Base-by-base conservation (phyloP, 1,140 invertebrate species). In the Tyrophagus putrescentiae region DNA sequence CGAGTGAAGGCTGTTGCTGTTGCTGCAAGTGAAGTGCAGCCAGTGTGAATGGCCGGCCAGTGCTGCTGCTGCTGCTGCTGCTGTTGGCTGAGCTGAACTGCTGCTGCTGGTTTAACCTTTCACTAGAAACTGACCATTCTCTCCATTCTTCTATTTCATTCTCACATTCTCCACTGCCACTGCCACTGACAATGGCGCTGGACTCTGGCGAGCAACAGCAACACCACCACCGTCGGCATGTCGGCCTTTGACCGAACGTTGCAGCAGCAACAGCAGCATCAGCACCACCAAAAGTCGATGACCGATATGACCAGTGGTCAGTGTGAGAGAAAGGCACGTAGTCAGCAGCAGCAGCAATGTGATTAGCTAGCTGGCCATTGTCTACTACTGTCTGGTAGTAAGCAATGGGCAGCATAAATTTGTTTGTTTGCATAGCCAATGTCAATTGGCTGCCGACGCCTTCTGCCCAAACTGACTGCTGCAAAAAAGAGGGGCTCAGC, bases 261-360 rank as follows among this genome's bases (percentile, higher is more conserved):
- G 48, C n/a, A 52, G 25, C 16, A 52, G 48, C 48, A 39, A 13
- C 36, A 21, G 36, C 36, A 21, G 36, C 36, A 39, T 39, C 36
- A 39, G 13, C 36, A 39, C 36, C 36, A 39, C 13, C 36, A 39
- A 13, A 39, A 39, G 36, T 39, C 36, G 36, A 39, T 39, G 36
- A 39, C 36, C 36, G 36, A 39, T 39, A 39, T 39, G 36, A 21
- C 18, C 45, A 48, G 7, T 48, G 45, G 45, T 48, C 45, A 48
- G 45, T 18, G 18, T 13, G 18, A 48, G 45, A 29, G 31, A 48
- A 29, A 48, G 45, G 45, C 23, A 25, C 21, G 31, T 21, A 29
- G 7, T 48, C 21, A 48, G 21, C 45, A 48, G 23, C 45, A 21
- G 31, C 45, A 48, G 13, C 45, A 48, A 13, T 29, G 31, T 21